Base-by-base conservation (phyloP, 2,888 invertebrate species). In the Cerastis rubricosa region DNA sequence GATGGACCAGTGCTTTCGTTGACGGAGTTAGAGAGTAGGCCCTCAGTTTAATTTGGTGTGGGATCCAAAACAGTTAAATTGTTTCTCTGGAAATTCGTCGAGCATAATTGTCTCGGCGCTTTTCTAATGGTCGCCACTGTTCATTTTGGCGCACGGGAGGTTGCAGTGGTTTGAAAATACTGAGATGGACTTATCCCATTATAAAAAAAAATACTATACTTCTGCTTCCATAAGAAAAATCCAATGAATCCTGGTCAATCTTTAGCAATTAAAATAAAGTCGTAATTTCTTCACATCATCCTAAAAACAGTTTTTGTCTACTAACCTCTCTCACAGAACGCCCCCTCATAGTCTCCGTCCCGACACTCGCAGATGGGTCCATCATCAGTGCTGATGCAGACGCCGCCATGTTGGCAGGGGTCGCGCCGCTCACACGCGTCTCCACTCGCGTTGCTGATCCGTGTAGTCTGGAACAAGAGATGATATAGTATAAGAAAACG, bases 321-420 rank as follows among this genome's bases (percentile, higher is more conserved):
- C 97, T 96, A 91, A 99, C 99, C 99, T 98, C 98, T 98, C 95
- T 99, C 99, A 95, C 99, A 99, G 95, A 98, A 98, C 88, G 98
- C 98, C 49, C 99, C 99, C 93, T 99, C 99, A 94, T 98, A 99
- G 95, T 99, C 99, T 35, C 99, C 98, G 91, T 98, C 98, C 49
- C 99, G 97, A 94, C 99, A 99, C 96, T 99, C 99, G 97, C 99
- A 99, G 92, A 99, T 98, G 65, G 99, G 98, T 35, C 99, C 99
- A 84, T 98, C 98, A 94, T 99, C 99, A 7, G 99, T 99, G 88
- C 99, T 99, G 96, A 99, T 99, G 97, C 99, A 99, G 89, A 99
- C 98, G 25, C 99, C 99, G 7, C 98, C 99, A 91, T 99, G 99
- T 93, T 98, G 98, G 95, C 99, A 99, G 0, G 99, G 99, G 95